These are phyloP conservation scores for Chrysaora quinquecirrha DNA, from an alignment of 30 jellyfish, hydroid and myxozoan species.

Conservation along the genomic window DNA sequence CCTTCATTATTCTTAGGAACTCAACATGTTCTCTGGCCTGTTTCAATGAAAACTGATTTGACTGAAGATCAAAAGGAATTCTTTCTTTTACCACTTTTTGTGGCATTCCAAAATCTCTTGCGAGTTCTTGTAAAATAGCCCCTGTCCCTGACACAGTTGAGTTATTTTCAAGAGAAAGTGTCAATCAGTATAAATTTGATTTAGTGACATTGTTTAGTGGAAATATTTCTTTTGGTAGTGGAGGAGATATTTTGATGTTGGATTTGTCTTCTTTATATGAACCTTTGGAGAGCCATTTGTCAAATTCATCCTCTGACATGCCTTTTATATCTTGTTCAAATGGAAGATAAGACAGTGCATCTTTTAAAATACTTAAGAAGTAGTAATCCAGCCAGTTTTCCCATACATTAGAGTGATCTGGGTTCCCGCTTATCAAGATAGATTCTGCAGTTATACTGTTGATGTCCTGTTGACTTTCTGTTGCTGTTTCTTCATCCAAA, in stretches of 20 bases:
- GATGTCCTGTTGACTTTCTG: conserved; percentile 33
- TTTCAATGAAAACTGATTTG: neutral
- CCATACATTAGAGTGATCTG: conserved; percentile 26
- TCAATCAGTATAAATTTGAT: too few relatives aligned
- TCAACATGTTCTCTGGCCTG: neutral
- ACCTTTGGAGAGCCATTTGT: conserved; percentile 1
- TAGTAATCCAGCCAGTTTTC: neutral
- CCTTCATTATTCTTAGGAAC: neutral
- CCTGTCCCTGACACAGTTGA: too few relatives aligned
- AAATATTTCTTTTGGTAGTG: neutral
- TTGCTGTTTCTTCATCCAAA: conserved; percentile 20
- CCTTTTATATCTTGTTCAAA: conserved; percentile 8
- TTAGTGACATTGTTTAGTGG: neutral
- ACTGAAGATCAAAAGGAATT: neutral
- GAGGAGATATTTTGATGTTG: neutral
- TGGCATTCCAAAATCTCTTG: conserved; percentile 2
- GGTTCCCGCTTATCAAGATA: conserved; percentile 27
- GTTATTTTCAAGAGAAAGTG: too few relatives aligned
- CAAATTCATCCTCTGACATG: conserved; percentile 18
- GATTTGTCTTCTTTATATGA: neutral
- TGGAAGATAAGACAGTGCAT: conserved; percentile 30
- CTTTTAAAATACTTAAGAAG: conserved; percentile 26
- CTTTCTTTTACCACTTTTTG: neutral
- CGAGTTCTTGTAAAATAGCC: neutral
- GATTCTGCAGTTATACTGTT: conserved; percentile 15